These are phyloP conservation scores for Drosophila pseudotakahashii DNA, from an alignment of 2,888 invertebrate species.

Conservation along the genomic window DNA sequence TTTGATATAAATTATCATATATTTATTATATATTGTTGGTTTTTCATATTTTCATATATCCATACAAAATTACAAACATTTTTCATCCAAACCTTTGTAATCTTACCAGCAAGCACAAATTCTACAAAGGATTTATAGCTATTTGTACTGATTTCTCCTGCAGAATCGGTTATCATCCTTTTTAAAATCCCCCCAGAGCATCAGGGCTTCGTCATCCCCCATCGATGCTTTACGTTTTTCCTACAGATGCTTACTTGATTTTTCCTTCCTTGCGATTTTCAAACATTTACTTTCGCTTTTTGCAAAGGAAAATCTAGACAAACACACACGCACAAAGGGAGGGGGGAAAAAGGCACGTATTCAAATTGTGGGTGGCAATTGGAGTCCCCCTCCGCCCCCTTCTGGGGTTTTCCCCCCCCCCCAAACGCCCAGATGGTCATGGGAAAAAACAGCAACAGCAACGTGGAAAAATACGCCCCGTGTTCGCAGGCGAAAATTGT, in stretches of 20 bases:
- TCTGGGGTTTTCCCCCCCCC: neutral
- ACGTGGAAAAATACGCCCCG: constrained; percentile 50
- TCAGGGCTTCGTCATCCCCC: constrained; percentile 18
- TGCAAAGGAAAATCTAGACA: constrained; percentile 71
- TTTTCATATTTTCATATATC: too few species aligned
- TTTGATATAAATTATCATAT: too few species aligned
- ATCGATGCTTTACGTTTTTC: constrained; percentile 11
- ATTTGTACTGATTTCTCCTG: constrained; percentile 9
- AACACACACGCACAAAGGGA: constrained; percentile 50
- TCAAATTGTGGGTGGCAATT: constrained; percentile 57
- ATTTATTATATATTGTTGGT: too few species aligned
- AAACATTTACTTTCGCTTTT: constrained; percentile 80
- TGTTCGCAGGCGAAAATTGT: constrained; percentile 77
- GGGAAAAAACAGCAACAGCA: constrained; percentile 15
- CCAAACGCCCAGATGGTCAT: neutral
- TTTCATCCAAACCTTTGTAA: too few species aligned
- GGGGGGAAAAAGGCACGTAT: constrained; percentile 49
- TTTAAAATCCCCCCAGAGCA: constrained; percentile 19
- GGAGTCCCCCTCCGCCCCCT: neutral
- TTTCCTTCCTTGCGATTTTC: constrained; percentile 79
- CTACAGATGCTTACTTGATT: constrained; percentile 72
- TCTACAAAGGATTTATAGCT: neutral
- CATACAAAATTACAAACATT: too few species aligned
- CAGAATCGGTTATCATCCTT: constrained; percentile 3
- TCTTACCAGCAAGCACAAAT: neutral